Base-by-base conservation (phyloP, 2,888 invertebrate species). In the Heliconius ethilla region DNA sequence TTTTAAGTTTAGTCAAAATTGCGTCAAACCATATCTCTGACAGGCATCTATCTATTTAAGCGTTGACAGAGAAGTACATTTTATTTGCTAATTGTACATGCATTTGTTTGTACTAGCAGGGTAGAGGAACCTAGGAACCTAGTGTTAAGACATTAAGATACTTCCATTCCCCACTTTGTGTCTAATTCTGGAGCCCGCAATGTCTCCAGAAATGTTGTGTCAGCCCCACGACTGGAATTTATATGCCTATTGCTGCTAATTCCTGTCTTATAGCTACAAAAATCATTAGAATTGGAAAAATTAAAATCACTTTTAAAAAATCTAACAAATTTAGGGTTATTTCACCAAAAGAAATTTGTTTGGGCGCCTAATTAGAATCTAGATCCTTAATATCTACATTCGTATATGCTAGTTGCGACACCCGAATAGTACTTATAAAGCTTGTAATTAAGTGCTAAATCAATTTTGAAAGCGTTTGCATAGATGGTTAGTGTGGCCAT, bases 1-100 rank as follows among this genome's bases (percentile, higher is more conserved):
- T 73, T 66, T 70, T 76, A 78, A 78, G 70, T 78, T 77, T 33
- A 77, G 40, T 76, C 76, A 65, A 74, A 59, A 75, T 77, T 75
- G 73, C 77, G 59, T 75, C 73, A 77, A 79, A 70, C 37, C 40
- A 40, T 79, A 77, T 79, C 77, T 74, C 40, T 76, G 63, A 70
- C 40, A 79, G 29, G 63, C 65, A 75, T 76, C 74, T 80, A 75
- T 70, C 74, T 78, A 74, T 70, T 51, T 29, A 33, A 63, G 70
- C 70, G 75, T 78, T 78, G 78, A 80, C 75, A 77, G 74, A 70
- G 70, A 76, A 75, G 40, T 77, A 63, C 45, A 63, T 79, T 75
- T 29, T 37, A 70, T 65, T 72, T 65, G 63, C 45, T 76, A 76
- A 76, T 76, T 70, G 51, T 18, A 62, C 6, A 59, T 29, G n/a